Base-by-base conservation (phyloP, 1,140 invertebrate species). In the Bombus superbus region DNA sequence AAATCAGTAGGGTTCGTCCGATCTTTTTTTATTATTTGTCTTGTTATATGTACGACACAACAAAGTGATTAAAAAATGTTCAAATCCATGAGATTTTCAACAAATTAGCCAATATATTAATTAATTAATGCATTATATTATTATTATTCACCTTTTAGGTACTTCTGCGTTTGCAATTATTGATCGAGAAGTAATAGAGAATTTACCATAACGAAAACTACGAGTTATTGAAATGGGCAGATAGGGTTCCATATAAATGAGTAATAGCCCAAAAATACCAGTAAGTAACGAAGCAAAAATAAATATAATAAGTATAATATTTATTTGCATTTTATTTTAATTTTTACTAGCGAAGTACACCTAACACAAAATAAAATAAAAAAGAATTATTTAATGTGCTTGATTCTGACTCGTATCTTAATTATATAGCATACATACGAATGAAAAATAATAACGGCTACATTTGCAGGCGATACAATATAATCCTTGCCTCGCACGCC, bases 121-220 rank as follows among this genome's bases (percentile, higher is more conserved):
- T 28, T n/a, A 35, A 85, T 68, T 69, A 71, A 72, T 28, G 68
- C 44, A 25, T 86, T 40, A 40, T 9, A 28, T 22, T 77, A 44
- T 25, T 77, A 72, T 25, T 64, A 88, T 76, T 93, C 85, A 95
- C 81, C 96, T 96, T 94, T 98, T 98, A 0, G 97, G 97, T 72
- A 98, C 95, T 94, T 98, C 97, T 53, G 96, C 88, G 78, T 94
- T 91, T 68, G 94, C 93, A 22, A 97, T 87, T 64, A 96, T 89
- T 38, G 94, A 92, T 59, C 96, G 94, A 76, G 95, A 90, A 0
- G 95, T 95, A 86, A 96, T 95, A 2, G 96, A 94, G 92, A 96
- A 97, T 94, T 97, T 97, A 25, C 97, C 97, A 92, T 97, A 97
- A 35, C 96, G 95, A 92, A 96, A 97, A 0, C 95, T 94, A 92